These are phyloP conservation scores for Pampus argenteus DNA, from an alignment of 2,797 vertebrate genomes.

Conservation along the genomic window DNA sequence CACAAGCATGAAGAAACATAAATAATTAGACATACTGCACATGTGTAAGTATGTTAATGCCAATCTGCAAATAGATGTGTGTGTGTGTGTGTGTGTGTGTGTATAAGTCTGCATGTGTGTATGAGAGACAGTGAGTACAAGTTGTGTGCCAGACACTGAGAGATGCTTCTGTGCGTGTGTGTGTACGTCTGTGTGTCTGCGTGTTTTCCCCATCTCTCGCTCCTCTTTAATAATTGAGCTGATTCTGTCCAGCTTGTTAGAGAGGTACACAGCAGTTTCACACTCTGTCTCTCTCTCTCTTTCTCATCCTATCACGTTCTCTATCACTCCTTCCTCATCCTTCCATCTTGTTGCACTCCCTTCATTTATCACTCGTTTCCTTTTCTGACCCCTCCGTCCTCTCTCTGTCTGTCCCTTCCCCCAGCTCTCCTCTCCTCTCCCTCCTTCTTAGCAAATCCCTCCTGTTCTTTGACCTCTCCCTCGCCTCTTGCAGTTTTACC, in stretches of 20 bases:
- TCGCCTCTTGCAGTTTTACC: slow-evolving; percentile 67
- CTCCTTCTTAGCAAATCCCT: slow-evolving; percentile 75
- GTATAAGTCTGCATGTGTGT: slow-evolving; percentile 10
- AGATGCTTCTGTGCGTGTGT: slow-evolving; percentile 52
- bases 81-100: slow-evolving; percentile 6
- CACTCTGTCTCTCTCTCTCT: slow-evolving; percentile 73
- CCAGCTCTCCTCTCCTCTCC: slow-evolving; percentile 53
- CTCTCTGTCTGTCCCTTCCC: slow-evolving; percentile 50
- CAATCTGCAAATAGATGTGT: slow-evolving; percentile 37
- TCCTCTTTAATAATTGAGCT: slow-evolving; percentile 87
- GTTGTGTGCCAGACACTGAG: slow-evolving; percentile 59
- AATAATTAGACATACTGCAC: slow-evolving; percentile 34
- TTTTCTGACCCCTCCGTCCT: slow-evolving; percentile 70
- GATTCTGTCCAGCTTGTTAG: slow-evolving; percentile 87
- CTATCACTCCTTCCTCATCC: slow-evolving; percentile 57
- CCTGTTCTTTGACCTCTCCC: slow-evolving; percentile 81
- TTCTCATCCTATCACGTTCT: slow-evolving; percentile 58
- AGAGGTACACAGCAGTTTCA: slow-evolving; percentile 82
- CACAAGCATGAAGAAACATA: slow-evolving; percentile 21
- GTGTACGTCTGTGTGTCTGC: slow-evolving; percentile 54
- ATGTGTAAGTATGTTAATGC: slow-evolving; percentile 58
- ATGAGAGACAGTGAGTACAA: slow-evolving; percentile 24
- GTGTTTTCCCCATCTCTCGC: slow-evolving; percentile 82
- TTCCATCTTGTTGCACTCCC: slow-evolving; percentile 60
- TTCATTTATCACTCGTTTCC: slow-evolving; percentile 74